Conservation (phyloP, 2,113 vertebrate species). For the Myotis brandtii region DNA sequence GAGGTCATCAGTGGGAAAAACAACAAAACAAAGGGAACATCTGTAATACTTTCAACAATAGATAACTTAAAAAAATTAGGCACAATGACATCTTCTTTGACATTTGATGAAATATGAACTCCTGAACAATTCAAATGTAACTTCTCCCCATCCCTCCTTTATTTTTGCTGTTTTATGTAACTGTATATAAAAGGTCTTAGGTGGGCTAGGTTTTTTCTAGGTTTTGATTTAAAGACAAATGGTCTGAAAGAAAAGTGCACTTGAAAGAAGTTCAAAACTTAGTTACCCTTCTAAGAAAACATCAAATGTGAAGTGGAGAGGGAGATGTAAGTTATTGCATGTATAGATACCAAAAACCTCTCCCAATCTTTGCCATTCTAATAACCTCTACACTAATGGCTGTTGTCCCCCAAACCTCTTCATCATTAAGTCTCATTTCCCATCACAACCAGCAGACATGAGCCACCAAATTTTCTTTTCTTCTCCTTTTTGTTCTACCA, state of each 20-base stretch:
- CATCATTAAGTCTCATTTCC: background rate
- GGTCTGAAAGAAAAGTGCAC: background rate
- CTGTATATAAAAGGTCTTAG: background rate
- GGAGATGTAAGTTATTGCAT: background rate
- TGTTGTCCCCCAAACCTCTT: background rate
- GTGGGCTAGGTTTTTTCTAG: background rate
- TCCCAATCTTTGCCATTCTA: background rate
- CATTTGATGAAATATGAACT: background rate
- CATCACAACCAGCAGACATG: fast-evolving
- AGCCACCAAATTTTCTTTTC: background rate
- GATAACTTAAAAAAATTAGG: too few species aligned
- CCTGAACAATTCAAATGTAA: background rate
- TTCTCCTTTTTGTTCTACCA: background rate
- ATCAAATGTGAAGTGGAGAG: background rate
- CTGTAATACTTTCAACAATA: too few species aligned
- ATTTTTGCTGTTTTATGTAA: background rate
- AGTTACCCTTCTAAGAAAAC: background rate
- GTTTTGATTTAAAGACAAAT: background rate
- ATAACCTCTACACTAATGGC: background rate
- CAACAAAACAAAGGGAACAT: too few species aligned
- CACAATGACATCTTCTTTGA: background rate
- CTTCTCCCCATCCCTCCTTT: background rate
- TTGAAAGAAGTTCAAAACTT: background rate
- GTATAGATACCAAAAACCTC: background rate
- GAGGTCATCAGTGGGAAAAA: too few species aligned